These are phyloP conservation scores for Leucophenga montana DNA, from an alignment of 2,888 invertebrate species.

Conservation along the genomic window DNA sequence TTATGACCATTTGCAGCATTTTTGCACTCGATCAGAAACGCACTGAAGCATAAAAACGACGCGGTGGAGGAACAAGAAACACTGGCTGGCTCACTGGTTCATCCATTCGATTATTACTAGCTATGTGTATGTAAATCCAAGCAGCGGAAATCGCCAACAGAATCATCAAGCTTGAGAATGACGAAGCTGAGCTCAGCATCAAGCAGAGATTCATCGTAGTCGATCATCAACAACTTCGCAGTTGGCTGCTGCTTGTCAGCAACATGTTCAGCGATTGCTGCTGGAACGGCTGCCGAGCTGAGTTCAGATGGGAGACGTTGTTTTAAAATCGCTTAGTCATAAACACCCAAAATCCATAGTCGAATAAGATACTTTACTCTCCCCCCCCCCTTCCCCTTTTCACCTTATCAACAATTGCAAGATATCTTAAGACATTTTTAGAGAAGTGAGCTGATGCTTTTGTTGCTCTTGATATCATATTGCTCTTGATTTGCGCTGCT, in stretches of 20 bases:
- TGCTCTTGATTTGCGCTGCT: constrained; percentile 6
- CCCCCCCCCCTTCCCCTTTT: no score
- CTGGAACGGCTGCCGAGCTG: constrained; percentile 1
- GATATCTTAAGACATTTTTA: no score
- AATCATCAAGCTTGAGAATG: constrained; percentile 2
- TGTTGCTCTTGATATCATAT: neutral
- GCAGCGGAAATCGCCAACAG: neutral
- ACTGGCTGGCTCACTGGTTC: constrained; percentile 9
- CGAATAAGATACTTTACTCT: constrained; percentile 24
- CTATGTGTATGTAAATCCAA: constrained; percentile 1
- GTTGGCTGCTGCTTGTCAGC: constrained; percentile 22
- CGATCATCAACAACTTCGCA: no score
- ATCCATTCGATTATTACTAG: no score
- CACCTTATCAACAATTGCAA: no score
- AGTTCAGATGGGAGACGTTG: no score
- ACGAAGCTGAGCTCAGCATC: neutral
- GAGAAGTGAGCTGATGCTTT: neutral
- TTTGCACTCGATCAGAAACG: constrained; percentile 52
- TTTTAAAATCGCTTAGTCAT: constrained; percentile 31
- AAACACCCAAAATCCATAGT: constrained; percentile 34
- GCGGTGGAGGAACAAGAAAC: no score
- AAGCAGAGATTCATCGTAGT: constrained; percentile 8
- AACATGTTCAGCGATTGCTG: constrained; percentile 25
- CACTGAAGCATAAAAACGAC: constrained; percentile 48
- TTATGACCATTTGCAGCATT: constrained; percentile 45